Conservation (phyloP, 2,888 invertebrate genomes). For the Zelleria hepariella region DNA sequence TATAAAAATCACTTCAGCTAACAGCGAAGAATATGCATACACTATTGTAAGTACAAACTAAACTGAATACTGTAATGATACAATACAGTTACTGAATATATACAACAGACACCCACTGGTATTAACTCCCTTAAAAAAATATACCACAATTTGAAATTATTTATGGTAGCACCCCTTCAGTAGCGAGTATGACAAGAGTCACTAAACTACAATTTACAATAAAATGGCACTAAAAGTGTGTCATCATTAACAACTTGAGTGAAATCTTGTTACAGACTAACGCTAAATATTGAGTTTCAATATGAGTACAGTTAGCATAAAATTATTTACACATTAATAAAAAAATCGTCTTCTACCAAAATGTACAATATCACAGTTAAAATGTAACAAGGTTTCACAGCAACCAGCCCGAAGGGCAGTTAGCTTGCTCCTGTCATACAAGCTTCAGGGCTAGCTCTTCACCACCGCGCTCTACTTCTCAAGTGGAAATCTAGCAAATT, state of each 20-base stretch:
- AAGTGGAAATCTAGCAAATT: slow-evolving; percentile 72
- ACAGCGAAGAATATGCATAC: slow-evolving; percentile 64
- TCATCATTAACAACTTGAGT: slow-evolving; percentile 58
- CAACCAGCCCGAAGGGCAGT: slow-evolving; percentile 52
- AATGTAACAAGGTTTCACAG: slow-evolving; percentile 71
- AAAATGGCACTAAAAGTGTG: slow-evolving; percentile 71
- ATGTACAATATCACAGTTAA: slow-evolving; percentile 70
- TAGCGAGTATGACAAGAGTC: slow-evolving; percentile 74
- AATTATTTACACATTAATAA: slow-evolving; percentile 51
- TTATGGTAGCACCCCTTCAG: slow-evolving; percentile 73
- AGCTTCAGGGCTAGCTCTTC: slow-evolving; percentile 73
- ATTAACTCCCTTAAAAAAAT: slow-evolving; percentile 70
- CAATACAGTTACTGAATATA: slow-evolving; percentile 60
- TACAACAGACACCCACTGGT: slow-evolving; percentile 70
- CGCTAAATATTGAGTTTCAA: slow-evolving; percentile 36
- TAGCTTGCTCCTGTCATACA: slow-evolving; percentile 73
- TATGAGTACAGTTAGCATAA: slow-evolving; percentile 48
- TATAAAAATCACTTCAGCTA: slow-evolving; percentile 71
- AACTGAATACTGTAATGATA: slow-evolving; percentile 69
- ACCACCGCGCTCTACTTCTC: slow-evolving; percentile 73
- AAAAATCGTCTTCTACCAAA: slow-evolving; percentile 59
- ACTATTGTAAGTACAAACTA: slow-evolving; percentile 69
- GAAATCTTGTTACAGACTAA: slow-evolving; percentile 73
- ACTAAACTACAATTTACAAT: slow-evolving; percentile 69
- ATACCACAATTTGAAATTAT: slow-evolving; percentile 70